A percentile compares a stretch with the other conserved stretches of the same genome.
phyloP scores from a whole-genome alignment of 1,140 invertebrate genomes.

The Artemia franciscana region DNA sequence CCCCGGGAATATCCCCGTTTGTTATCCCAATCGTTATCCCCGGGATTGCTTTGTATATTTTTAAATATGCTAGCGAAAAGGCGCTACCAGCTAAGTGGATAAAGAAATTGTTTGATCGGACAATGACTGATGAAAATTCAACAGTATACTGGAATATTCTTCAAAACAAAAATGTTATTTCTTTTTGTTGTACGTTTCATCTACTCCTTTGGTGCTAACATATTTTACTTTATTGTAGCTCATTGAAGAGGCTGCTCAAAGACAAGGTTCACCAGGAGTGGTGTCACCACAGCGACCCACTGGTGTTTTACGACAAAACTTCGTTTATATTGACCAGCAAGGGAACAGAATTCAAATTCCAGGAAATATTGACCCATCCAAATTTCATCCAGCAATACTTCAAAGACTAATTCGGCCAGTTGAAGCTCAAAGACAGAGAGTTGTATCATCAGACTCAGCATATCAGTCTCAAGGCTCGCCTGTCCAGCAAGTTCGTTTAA shows the following conservation, averaged over 20 bases:
- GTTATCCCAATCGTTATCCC: too few species aligned
- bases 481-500: neutral
- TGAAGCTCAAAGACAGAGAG: neutral
- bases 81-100: too few species aligned
- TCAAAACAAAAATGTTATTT: too few species aligned
- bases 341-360: neutral
- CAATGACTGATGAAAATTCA: too few species aligned
- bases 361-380: neutral
- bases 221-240: too few species aligned
- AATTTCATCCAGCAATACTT: neutral
- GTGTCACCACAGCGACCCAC: neutral
- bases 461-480: neutral
- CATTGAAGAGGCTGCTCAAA: neutral
- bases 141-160: too few species aligned
- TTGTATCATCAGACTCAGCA: neutral
- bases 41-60: too few species aligned
- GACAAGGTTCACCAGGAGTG: neutral
- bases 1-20: too few species aligned
- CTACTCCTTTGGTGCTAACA: too few species aligned
- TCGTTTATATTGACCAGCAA: neutral
- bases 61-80: too few species aligned
- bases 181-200: too few species aligned
- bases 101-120: too few species aligned
- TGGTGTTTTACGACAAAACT: neutral
- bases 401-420: neutral